Evolutionary conservation across 2,888 invertebrate genomes (phyloP).

Genomic region (Lysandra coridon): DNA sequence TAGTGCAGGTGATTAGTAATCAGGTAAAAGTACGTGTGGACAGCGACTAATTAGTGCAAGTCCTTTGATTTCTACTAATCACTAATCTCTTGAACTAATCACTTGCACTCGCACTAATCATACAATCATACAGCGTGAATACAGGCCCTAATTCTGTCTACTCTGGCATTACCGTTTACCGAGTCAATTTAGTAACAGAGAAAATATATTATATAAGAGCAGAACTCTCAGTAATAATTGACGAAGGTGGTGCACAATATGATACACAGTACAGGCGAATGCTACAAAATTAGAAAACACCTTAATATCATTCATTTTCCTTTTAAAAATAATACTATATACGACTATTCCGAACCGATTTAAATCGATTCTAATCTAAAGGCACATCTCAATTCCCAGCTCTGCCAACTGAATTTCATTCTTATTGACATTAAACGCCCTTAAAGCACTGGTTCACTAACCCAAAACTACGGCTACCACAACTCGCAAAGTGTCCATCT

Average conservation of each 20-base stretch:
- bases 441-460: slow-evolving; percentile 45
- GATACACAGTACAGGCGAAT: neutral
- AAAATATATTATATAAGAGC: neutral
- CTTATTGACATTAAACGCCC: slow-evolving; percentile 49
- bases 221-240: neutral
- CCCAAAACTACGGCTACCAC: slow-evolving; percentile 23
- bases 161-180: too few species aligned
- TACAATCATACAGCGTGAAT: too few species aligned
- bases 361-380: slow-evolving; percentile 52
- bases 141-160: too few species aligned
- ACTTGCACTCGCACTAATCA: too few species aligned
- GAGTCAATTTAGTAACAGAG: too few species aligned
- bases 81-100: too few species aligned
- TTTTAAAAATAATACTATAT: slow-evolving; percentile 59
- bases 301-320: slow-evolving; percentile 40
- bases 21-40: too few species aligned
- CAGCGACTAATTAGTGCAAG: too few species aligned
- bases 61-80: too few species aligned
- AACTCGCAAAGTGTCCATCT: slow-evolving; percentile 28
- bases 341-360: slow-evolving; percentile 50
- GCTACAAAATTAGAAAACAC: neutral
- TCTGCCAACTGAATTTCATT: slow-evolving; percentile 47
- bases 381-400: slow-evolving; percentile 57
- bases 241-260: neutral
- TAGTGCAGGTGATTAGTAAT: too few species aligned